phyloP scores from a whole-genome alignment of 2,888 invertebrate species.

The Pseudanteris insignis region DNA sequence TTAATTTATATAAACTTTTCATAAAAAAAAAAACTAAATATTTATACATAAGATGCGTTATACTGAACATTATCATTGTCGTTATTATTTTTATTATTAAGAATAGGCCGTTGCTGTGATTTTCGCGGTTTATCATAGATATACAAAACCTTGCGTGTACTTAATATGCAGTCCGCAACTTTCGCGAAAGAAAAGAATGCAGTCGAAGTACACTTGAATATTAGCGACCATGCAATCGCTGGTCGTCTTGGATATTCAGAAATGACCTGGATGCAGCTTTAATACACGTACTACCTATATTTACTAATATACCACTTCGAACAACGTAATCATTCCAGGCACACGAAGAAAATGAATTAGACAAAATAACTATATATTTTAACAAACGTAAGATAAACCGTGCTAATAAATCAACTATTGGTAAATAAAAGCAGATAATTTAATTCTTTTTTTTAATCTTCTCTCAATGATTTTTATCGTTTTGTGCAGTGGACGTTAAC shows the following conservation, averaged over 20 bases:
- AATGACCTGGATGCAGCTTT: slow-evolving; percentile 36
- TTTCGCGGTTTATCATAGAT: slow-evolving; percentile 14
- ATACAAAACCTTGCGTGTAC: slow-evolving; percentile 30
- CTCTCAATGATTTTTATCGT: too few species aligned
- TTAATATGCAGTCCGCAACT: slow-evolving; percentile 36
- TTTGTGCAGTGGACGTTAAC: too few species aligned
- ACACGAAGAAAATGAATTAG: too few species aligned
- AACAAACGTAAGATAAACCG: too few species aligned
- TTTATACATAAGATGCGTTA: too few species aligned
- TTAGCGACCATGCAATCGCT: slow-evolving; percentile 32
- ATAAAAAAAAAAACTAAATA: not conserved
- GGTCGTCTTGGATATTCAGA: slow-evolving; percentile 29
- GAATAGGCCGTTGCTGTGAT: slow-evolving; percentile 13
- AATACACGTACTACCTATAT: slow-evolving; percentile 16
- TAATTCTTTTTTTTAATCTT: too few species aligned
- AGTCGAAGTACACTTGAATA: slow-evolving; percentile 34
- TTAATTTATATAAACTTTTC: too few species aligned
- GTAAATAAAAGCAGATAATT: too few species aligned
- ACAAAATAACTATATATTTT: too few species aligned
- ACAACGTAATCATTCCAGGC: slow-evolving; percentile 30
- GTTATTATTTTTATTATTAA: slow-evolving; percentile 6
- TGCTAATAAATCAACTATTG: too few species aligned
- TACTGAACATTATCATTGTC: too few species aligned
- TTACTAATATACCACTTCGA: slow-evolving; percentile 9
- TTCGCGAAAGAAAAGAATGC: slow-evolving; percentile 35